phyloP scores from a whole-genome alignment of 2,797 vertebrate genomes.

The Clarias pachynema region DNA sequence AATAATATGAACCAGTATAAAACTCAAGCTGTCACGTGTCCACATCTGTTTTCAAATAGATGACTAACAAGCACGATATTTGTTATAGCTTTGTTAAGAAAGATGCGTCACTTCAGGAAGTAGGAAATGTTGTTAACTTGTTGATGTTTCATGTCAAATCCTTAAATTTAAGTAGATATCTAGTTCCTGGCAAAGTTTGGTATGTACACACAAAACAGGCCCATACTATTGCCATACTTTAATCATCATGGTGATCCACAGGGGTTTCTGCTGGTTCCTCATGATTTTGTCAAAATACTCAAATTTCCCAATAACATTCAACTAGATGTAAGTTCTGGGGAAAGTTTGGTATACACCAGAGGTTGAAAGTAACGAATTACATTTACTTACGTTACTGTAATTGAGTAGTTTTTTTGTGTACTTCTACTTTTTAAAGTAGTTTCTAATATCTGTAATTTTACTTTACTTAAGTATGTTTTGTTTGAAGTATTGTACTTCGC shows the following conservation, averaged over 20 bases:
- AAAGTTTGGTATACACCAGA: no score
- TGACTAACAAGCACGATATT: background rate
- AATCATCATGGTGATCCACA: background rate
- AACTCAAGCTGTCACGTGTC: background rate
- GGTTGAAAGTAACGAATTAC: no score
- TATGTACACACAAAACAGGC: background rate
- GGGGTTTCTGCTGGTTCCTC: background rate
- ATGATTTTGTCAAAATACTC: background rate
- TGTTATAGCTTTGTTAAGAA: background rate
- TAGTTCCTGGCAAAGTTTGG: background rate
- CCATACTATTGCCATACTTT: background rate
- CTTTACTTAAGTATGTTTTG: no score
- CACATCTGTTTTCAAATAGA: background rate
- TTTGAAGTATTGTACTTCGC: no score
- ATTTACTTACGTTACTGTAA: no score
- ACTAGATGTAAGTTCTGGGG: no score
- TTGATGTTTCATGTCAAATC: background rate
- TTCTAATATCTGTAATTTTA: no score
- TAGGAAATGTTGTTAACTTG: background rate
- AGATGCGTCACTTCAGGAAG: background rate
- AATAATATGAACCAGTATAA: background rate
- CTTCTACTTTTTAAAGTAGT: no score
- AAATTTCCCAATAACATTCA: no score
- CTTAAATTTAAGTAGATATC: background rate
- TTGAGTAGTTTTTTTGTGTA: no score